Evolutionary conservation across 2,888 invertebrate genomes (phyloP).

Genomic region (Dasypogon diadema): DNA sequence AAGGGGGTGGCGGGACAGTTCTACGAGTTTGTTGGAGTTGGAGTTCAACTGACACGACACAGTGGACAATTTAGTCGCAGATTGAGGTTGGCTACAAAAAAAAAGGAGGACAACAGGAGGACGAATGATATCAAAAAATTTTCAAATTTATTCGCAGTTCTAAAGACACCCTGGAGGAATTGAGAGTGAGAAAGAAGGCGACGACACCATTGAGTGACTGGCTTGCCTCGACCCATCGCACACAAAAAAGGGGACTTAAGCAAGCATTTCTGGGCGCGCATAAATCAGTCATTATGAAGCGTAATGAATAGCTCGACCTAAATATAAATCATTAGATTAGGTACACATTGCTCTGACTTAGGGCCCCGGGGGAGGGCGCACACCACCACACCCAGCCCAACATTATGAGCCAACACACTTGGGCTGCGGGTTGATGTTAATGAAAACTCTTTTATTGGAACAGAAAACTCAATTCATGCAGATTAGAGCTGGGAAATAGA

Average conservation of each 20-base stretch:
- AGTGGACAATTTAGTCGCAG: conserved; percentile 38
- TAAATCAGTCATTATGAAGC: conserved; percentile 70
- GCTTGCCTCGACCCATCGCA: conserved; percentile 57
- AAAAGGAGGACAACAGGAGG: neutral
- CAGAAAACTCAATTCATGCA: conserved; percentile 29
- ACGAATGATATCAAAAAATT: conserved; percentile 40
- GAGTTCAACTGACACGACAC: neutral
- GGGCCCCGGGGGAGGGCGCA: conserved; percentile 8
- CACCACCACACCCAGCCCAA: neutral
- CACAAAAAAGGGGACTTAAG: conserved; percentile 50
- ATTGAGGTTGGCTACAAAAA: conserved; percentile 25
- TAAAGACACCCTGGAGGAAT: conserved; percentile 26
- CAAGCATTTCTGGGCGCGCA: conserved; percentile 61
- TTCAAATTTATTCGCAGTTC: conserved; percentile 42
- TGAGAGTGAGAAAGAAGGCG: conserved; percentile 51
- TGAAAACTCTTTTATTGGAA: conserved; percentile 23
- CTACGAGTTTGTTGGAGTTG: neutral
- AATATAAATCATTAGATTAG: conserved; percentile 70
- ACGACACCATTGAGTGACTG: conserved; percentile 56
- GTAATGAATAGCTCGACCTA: conserved; percentile 70
- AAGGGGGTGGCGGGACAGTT: neutral
- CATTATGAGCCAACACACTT: neutral
- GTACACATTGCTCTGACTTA: conserved; percentile 58
- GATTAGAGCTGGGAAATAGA: conserved; percentile 44
- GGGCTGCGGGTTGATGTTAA: conserved; percentile 7